Conservation (phyloP, 1,140 invertebrate genomes). For the Diabrotica undecimpunctata region DNA sequence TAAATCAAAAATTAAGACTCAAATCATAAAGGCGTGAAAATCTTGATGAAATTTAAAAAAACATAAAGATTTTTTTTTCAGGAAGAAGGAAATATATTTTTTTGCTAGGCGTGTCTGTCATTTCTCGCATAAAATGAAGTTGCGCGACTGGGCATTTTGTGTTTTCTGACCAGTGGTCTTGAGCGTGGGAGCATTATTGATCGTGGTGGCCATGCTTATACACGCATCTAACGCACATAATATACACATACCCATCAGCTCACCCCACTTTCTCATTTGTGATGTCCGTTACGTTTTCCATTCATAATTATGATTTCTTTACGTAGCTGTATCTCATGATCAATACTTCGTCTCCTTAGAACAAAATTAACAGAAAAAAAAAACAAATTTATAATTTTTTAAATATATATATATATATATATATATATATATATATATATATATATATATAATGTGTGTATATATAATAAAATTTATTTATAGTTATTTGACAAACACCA, state of each 20-base stretch:
- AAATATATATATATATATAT: too few species aligned
- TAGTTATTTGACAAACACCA: too few species aligned
- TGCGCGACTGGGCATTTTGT: slow-evolving; percentile 45
- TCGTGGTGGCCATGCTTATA: slow-evolving; percentile 37
- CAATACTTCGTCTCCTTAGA: slow-evolving; percentile 39
- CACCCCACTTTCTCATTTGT: slow-evolving; percentile 37
- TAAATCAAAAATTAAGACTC: too few species aligned
- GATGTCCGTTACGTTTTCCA: slow-evolving; percentile 44
- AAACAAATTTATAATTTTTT: too few species aligned
- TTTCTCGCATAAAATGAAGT: slow-evolving; percentile 44
- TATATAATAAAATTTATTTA: too few species aligned
- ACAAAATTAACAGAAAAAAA: too few species aligned
- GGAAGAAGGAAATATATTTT: slow-evolving; percentile 7
- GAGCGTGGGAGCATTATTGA: slow-evolving; percentile 46
- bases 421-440: too few species aligned
- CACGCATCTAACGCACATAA: slow-evolving; percentile 39
- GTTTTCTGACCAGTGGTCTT: slow-evolving; percentile 47
- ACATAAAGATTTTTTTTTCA: slow-evolving; percentile 2
- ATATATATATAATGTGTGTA: too few species aligned
- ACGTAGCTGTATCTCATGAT: slow-evolving; percentile 44
- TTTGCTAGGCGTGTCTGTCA: slow-evolving; percentile 40
- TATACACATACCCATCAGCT: slow-evolving; percentile 33
- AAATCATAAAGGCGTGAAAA: neutral
- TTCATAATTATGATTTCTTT: slow-evolving; percentile 46
- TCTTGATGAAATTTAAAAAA: neutral